Evolutionary conservation across 1,140 invertebrate genomes (phyloP).

Genomic region (Amphibalanus amphitrite): DNA sequence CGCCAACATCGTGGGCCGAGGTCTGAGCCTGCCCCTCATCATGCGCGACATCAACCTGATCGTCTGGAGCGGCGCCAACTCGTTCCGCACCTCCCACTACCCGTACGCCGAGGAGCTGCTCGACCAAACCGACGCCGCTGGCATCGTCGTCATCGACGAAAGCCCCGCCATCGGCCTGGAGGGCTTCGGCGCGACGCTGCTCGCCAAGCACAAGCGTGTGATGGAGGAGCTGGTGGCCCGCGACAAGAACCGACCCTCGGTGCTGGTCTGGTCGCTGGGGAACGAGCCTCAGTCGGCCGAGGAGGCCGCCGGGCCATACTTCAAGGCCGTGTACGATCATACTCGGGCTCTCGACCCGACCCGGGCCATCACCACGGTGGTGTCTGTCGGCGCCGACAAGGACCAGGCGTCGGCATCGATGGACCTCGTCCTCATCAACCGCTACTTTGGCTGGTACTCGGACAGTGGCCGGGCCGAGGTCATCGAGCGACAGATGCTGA

Average conservation of each 20-base stretch:
- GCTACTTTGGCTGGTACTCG: slow-evolving; percentile 85
- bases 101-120: slow-evolving; percentile 97
- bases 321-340: slow-evolving; percentile 39
- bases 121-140: slow-evolving; percentile 79
- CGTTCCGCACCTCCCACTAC: slow-evolving; percentile 93
- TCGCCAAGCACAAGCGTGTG: slow-evolving; percentile 62
- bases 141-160: slow-evolving; percentile 92
- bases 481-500: slow-evolving; percentile 47
- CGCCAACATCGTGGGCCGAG: slow-evolving; percentile 35
- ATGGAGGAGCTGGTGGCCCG: slow-evolving; percentile 66
- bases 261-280: slow-evolving; percentile 90
- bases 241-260: slow-evolving; percentile 85
- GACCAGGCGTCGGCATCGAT: slow-evolving; percentile 38
- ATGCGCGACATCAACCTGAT: slow-evolving; percentile 86
- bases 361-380: slow-evolving; percentile 15
- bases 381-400: slow-evolving; percentile 5
- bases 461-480: slow-evolving; percentile 62
- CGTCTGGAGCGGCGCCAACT: slow-evolving; percentile 87
- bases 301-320: slow-evolving; percentile 53
- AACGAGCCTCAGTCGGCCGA: slow-evolving; percentile 69
- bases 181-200: slow-evolving; percentile 28
- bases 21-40: slow-evolving; percentile 33
- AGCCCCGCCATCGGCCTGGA: slow-evolving; percentile 76
- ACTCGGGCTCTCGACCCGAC: slow-evolving; percentile 11
- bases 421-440: slow-evolving; percentile 85